A percentile compares a stretch with the other conserved stretches of the same genome.
Evolutionary conservation across 1,140 invertebrate genomes (phyloP).

Genomic region (Contarinia nasturtii): DNA sequence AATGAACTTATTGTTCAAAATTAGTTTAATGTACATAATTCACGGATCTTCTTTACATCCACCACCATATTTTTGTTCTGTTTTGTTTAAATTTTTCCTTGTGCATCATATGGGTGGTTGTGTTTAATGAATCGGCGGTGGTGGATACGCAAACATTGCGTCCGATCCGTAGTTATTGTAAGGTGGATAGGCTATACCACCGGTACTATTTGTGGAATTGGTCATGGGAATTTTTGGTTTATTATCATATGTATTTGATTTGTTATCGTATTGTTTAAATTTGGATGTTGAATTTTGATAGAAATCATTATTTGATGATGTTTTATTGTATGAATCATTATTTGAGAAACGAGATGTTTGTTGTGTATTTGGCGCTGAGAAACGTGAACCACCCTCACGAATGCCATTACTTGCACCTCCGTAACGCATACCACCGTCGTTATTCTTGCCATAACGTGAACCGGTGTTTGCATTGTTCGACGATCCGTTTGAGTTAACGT

Average conservation of each 20-base stretch:
- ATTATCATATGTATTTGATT: not conserved
- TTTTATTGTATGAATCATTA: not conserved
- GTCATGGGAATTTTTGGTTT: not conserved
- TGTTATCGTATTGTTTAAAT: not conserved
- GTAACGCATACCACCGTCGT: too few relatives aligned
- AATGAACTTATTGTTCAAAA: too few relatives aligned
- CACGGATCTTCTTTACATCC: too few relatives aligned
- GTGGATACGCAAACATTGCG: not conserved
- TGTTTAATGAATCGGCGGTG: slow-evolving; percentile 2
- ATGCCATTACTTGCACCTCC: not conserved
- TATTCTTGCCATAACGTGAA: not conserved
- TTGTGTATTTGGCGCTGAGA: not conserved
- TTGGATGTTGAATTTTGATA: not conserved
- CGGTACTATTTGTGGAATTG: not conserved
- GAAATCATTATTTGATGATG: not conserved
- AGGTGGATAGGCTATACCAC: not conserved
- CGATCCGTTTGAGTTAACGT: not conserved
- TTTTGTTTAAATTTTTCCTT: too few relatives aligned
- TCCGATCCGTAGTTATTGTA: too few relatives aligned
- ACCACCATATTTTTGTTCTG: too few relatives aligned
- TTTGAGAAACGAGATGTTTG: not conserved
- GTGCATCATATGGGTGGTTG: too few relatives aligned
- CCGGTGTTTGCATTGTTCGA: not conserved
- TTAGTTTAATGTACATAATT: too few relatives aligned
- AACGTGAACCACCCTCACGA: not conserved